These are phyloP conservation scores for Pagrus major DNA, from an alignment of 2,113 vertebrate species.

Conservation along the genomic window DNA sequence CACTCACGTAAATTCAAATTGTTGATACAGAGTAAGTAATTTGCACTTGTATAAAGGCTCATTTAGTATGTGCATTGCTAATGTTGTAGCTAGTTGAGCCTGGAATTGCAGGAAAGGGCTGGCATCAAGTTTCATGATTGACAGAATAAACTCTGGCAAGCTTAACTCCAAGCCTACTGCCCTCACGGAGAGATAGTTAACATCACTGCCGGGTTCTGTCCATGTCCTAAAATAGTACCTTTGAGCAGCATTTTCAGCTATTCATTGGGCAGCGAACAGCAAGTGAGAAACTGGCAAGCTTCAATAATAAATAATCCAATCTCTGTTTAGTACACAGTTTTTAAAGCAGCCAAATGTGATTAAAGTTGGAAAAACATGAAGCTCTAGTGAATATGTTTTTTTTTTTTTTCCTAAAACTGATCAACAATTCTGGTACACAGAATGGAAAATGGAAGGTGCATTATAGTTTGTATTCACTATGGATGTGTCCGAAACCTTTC, in stretches of 20 bases:
- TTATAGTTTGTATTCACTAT: conserved; percentile 20
- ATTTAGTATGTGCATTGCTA: neutral
- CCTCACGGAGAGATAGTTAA: conserved; percentile 20
- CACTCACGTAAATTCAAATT: neutral
- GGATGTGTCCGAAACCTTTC: neutral
- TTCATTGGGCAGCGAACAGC: conserved; percentile 28
- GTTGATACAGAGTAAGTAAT: neutral
- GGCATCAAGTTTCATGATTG: conserved; percentile 7
- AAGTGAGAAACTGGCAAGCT: conserved; percentile 31
- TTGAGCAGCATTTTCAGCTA: conserved; percentile 22
- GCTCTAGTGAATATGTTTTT: conserved; percentile 11
- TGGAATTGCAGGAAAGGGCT: conserved; percentile 9
- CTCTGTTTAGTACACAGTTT: conserved; percentile 25
- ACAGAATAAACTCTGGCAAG: neutral
- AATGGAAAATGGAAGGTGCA: conserved; percentile 5
- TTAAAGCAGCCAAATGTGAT: conserved; percentile 36
- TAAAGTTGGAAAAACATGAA: conserved; percentile 13
- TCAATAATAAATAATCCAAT: conserved; percentile 35
- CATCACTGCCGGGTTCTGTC: neutral
- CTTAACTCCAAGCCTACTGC: neutral
- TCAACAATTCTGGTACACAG: neutral
- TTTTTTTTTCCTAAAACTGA: neutral
- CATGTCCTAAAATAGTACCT: conserved; percentile 27
- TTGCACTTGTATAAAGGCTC: neutral
- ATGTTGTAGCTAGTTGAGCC: conserved; percentile 7